These are phyloP conservation scores for Tokudaia muenninki DNA, from an alignment of 2,797 vertebrate genomes.

Conservation along the genomic window DNA sequence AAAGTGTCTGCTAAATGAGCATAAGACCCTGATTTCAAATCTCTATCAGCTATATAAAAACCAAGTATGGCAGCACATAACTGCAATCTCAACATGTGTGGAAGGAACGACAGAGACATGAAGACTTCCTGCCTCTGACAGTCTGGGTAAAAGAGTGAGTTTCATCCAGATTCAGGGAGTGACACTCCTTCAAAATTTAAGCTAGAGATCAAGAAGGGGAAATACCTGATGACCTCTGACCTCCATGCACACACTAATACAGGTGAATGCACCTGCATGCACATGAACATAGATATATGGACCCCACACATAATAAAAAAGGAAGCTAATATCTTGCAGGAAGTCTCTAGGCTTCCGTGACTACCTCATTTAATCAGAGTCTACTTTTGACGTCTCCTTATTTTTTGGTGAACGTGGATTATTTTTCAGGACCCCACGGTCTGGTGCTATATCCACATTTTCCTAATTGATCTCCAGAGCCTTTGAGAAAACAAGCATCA, in stretches of 20 bases:
- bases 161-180: not conserved
- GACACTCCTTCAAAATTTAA: not conserved
- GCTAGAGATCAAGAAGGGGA: not conserved
- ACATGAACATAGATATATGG: not conserved
- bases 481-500: not conserved
- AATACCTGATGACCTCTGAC: not conserved
- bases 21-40: not conserved
- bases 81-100: not conserved
- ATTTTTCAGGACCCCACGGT: not conserved
- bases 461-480: not conserved
- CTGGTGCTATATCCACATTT: not conserved
- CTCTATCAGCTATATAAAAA: not conserved
- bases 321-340: not conserved
- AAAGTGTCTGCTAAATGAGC: not conserved
- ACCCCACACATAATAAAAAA: not conserved
- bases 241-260: not conserved
- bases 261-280: not conserved
- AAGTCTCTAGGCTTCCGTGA: not conserved
- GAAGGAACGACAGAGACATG: fast-evolving
- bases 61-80: not conserved
- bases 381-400: not conserved
- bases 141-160: too few relatives aligned
- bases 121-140: not conserved
- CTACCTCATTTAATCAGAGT: not conserved
- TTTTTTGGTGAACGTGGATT: not conserved